Evolutionary conservation across 2,797 vertebrate species (phyloP), one percentile per base, ranked within the genome.

Genomic region (Dallia pectoralis): DNA sequence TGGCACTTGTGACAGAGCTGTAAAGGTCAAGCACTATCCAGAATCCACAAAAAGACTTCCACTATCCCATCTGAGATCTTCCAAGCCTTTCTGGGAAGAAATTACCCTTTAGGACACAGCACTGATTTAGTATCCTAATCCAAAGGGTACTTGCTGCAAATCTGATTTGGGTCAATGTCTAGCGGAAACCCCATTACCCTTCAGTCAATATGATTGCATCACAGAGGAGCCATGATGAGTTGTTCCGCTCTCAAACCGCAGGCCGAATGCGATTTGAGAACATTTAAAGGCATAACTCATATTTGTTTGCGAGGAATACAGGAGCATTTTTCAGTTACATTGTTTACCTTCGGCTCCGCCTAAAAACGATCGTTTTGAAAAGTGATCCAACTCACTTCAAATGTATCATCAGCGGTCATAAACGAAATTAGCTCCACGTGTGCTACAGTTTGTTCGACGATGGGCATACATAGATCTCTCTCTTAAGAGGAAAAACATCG

Each of bases 1-100:
- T 29, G 30, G 27, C 30, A 29, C 62, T 29, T 30, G 15, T 18
- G 62, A 64, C 27, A 64, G 15, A 64, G 30, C 62, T 16, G 27
- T 64, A 64, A 30, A 64, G 62, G 62, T 64, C 62, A 64, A 16
- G 27, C 62, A 29, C 9, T 63, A 32, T 63, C 25, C 61, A 27
- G 32, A 29, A 63, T 32, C 30, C 62, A 32, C 61, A 29, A 29
- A 29, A 59, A 9, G 11, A 59, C 53, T 59, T 22, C 19, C 6
- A 22, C 0, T 59, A 27, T 14, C 22, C 53, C n/a, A 25, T 25
- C 53, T 59, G 53, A 59, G 4, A 11, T 59, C 22, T 25, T 59
- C 22, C 53, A 59, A 59, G 53, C 53, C 22, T 9, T 22, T 27
- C 11, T 3, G 22, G 22, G 53, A 25, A 25, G 53, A 27, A 59